These are phyloP conservation scores for Endotricha flammealis DNA, from an alignment of 2,888 invertebrate species.

Conservation along the genomic window DNA sequence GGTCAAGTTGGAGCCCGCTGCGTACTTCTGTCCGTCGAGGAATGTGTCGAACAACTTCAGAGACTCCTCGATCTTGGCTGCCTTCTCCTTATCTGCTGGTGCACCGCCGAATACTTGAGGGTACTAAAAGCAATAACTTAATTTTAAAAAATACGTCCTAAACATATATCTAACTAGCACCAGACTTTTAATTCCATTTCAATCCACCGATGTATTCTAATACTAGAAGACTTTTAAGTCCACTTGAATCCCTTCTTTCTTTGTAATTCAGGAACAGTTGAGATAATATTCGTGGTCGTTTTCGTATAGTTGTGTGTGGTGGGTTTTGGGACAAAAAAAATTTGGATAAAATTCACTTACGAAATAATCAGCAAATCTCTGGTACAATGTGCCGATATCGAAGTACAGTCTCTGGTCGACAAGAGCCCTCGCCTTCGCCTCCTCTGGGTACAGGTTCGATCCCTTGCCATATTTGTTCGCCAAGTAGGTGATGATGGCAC, in stretches of 20 bases:
- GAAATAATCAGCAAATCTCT: conserved; percentile 83
- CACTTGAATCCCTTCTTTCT: no score
- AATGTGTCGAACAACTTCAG: conserved; percentile 84
- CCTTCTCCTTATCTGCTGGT: conserved; percentile 82
- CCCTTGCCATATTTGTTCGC: conserved; percentile 89
- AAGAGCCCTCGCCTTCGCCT: conserved; percentile 84
- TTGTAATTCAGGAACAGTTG: no score
- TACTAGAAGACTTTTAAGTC: no score
- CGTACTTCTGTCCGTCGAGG: conserved; percentile 83
- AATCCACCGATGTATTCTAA: no score
- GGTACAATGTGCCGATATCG: conserved; percentile 86
- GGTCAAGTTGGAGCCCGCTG: conserved; percentile 85
- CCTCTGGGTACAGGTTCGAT: conserved; percentile 86
- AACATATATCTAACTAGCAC: no score
- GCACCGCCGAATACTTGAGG: conserved; percentile 80
- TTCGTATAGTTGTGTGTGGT: no score
- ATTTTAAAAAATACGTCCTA: no score
- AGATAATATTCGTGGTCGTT: no score
- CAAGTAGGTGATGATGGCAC: conserved; percentile 89
- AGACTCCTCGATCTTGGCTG: conserved; percentile 82
- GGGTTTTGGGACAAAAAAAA: neutral
- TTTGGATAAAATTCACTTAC: conserved; percentile 66
- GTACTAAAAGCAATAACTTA: conserved; percentile 53
- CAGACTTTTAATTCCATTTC: no score
- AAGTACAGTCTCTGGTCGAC: conserved; percentile 90